Base-by-base conservation (phyloP, 2,113 vertebrate genomes). In the Edolisoma coerulescens region DNA sequence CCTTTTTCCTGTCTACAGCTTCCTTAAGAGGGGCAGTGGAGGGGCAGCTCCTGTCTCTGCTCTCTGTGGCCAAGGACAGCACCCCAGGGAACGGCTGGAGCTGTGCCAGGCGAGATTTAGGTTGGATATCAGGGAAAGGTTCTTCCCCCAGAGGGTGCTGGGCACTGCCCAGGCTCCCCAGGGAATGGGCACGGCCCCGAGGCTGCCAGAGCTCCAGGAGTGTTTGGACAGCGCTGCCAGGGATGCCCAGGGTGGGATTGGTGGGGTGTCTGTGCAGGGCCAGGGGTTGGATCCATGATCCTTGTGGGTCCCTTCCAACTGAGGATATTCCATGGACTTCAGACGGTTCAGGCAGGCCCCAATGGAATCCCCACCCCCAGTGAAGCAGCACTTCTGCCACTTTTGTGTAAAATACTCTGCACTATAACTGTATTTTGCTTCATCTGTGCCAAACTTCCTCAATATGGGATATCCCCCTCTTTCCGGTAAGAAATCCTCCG, bases 61-160 rank as follows among this genome's bases (percentile, higher is more conserved):
- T 71, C 57, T 11, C 24, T 54, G 26, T 32, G 24, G 1, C 4
- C 26, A 42, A 32, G 17, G 57, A 32, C 65, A 42, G 49, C 0
- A 35, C 16, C 28, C 0, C 0, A 41, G 41, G 75, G 17, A 56
- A 3, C 0, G 0, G 17, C 42, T 35, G 41, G 41, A 54, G 57
- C 13, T 71, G 24, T 41, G 11, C 0, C 49, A 16, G 19, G 39
- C 12, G 1, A 24, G 16, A 39, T 0, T 37, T 0, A 28, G 33
- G 47, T 0, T 45, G 54, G 28, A 28, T 5, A 4, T 70, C 3
- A 24, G 74, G 56, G 2, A 33, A 60, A 45, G 45, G 33, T 11
- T 45, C 54, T 50, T 17, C 42, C 16, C 30, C 26, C 35, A 57
- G 35, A 37, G 32, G 22, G 32, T 47, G 47, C n/a, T 70, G 42